Evolutionary conservation across 2,888 invertebrate genomes (phyloP).

Genomic region (Aphidius colemani): DNA sequence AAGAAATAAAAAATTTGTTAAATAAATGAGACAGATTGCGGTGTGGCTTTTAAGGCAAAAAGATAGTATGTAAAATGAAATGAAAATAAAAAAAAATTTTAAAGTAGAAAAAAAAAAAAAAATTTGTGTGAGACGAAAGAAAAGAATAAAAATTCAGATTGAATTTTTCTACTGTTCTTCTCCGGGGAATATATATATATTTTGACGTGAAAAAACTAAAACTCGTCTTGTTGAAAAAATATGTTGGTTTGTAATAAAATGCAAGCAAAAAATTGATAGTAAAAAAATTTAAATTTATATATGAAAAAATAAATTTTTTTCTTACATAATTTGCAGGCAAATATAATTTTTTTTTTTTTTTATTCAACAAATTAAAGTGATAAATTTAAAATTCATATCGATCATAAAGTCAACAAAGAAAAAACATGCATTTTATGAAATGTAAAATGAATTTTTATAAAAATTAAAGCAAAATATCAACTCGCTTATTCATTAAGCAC

Average conservation of each 20-base stretch:
- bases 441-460: constrained; percentile 16
- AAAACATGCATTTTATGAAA: no score
- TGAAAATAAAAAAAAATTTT: not conserved
- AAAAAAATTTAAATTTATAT: not conserved
- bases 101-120: no score
- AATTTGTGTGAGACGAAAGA: constrained; percentile 5
- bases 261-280: not conserved
- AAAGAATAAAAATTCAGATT: constrained; percentile 21
- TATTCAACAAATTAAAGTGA: no score
- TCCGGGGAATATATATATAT: constrained; percentile 25
- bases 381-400: no score
- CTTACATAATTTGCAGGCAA: no score
- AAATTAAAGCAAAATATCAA: constrained; percentile 6
- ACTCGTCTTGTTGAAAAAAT: constrained; percentile 21
- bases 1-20: constrained; percentile 6
- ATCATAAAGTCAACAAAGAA: no score
- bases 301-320: no score
- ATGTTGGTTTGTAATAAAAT: constrained; percentile 23
- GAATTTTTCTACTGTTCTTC: constrained; percentile 32
- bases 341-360: no score
- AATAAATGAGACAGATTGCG: constrained; percentile 9
- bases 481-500: constrained; percentile 9
- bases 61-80: not conserved
- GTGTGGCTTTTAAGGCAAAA: not conserved
- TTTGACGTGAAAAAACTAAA: constrained; percentile 19